Conservation (phyloP, 2,888 invertebrate species). For the Xestia c-nigrum region DNA sequence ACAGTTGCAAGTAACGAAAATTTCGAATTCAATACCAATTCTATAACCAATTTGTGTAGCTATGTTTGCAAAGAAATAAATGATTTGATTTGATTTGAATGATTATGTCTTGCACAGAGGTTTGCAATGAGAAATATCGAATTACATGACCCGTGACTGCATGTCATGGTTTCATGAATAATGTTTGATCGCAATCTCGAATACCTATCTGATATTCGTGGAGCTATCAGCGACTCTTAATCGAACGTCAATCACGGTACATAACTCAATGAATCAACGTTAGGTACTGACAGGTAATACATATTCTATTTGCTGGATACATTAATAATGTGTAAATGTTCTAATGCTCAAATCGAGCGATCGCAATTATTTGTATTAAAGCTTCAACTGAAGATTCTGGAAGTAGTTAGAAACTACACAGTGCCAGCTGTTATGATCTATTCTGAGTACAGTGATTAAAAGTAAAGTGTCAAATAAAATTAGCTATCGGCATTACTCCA, state of each 20-base stretch:
- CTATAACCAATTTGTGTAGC: too few species aligned
- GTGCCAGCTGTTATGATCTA: not conserved
- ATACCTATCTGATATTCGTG: slow-evolving; percentile 35
- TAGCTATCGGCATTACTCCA: too few species aligned
- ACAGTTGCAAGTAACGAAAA: too few species aligned
- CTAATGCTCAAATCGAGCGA: not conserved
- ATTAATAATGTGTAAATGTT: not conserved
- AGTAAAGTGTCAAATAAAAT: not conserved
- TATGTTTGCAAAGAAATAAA: too few species aligned
- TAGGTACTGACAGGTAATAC: slow-evolving; percentile 25
- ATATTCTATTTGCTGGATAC: slow-evolving; percentile 7
- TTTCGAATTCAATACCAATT: too few species aligned
- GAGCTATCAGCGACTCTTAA: slow-evolving; percentile 18
- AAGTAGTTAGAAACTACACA: not conserved
- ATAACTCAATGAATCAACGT: slow-evolving; percentile 33
- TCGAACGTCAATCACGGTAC: slow-evolving; percentile 46
- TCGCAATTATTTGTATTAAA: not conserved
- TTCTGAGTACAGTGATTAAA: not conserved
- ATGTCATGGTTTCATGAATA: slow-evolving; percentile 27
- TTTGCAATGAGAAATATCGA: slow-evolving; percentile 11
- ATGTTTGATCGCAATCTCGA: slow-evolving; percentile 20
- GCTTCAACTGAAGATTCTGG: not conserved
- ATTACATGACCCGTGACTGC: slow-evolving; percentile 8
- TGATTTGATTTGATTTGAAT: too few species aligned
- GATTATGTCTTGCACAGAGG: not conserved